These are phyloP conservation scores for Embiotoca jacksoni DNA, from an alignment of 2,113 vertebrate species.

Conservation along the genomic window DNA sequence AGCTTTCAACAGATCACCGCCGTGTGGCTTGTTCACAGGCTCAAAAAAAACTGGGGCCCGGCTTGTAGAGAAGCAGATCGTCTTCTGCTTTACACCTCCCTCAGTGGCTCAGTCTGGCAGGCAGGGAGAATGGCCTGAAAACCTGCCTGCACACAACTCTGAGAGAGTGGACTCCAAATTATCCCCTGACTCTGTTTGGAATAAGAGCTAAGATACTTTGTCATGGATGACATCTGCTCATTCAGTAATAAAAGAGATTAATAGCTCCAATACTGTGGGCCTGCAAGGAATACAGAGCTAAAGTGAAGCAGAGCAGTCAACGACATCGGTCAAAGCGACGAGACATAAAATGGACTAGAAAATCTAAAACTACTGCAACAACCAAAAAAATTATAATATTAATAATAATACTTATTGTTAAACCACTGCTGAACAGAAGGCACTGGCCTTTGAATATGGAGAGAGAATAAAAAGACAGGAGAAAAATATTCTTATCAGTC, in stretches of 20 bases:
- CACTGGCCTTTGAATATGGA: conserved; percentile 18
- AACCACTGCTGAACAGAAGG: neutral
- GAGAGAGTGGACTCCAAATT: conserved; percentile 20
- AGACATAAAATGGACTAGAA: too few species aligned
- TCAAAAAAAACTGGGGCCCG: conserved; percentile 46
- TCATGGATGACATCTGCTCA: neutral
- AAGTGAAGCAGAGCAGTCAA: too few species aligned
- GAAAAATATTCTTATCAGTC: conserved; percentile 69
- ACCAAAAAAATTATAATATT: neutral
- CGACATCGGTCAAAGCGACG: too few species aligned
- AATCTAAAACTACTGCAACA: too few species aligned
- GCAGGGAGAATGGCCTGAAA: conserved; percentile 1
- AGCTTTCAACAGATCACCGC: conserved; percentile 77
- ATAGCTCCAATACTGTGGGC: neutral
- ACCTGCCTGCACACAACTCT: conserved; percentile 13
- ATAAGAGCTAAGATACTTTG: too few species aligned
- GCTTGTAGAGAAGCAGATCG: conserved; percentile 54
- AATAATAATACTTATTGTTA: neutral
- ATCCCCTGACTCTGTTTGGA: conserved; percentile 29
- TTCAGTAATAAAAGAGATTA: conserved; percentile 10
- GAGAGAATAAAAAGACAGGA: conserved; percentile 37
- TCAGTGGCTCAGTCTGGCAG: conserved; percentile 44
- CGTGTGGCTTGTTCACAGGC: conserved; percentile 76
- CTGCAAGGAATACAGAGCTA: too few species aligned
- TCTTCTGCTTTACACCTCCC: conserved; percentile 65